Percentiles rank a stretch among this genome's conserved stretches.
Evolutionary conservation across 2,888 invertebrate genomes (phyloP).

Genomic region (Amblyjoppa fuscipennis): DNA sequence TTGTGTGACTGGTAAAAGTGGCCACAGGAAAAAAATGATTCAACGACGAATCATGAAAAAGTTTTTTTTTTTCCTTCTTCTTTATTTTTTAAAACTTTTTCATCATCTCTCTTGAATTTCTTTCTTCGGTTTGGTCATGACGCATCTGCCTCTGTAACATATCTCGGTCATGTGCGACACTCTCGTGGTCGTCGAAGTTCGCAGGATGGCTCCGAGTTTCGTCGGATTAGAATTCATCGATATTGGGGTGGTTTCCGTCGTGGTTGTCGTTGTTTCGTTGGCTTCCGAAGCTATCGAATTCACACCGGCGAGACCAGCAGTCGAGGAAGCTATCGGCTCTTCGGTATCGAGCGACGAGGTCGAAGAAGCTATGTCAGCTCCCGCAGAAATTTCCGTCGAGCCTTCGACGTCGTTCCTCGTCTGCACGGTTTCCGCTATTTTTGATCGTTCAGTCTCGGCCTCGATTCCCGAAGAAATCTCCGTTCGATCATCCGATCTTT

Average conservation of each 20-base stretch:
- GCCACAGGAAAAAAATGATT: conserved; percentile 10
- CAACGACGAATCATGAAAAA: neutral
- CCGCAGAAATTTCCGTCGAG: conserved; percentile 47
- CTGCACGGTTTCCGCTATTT: conserved; percentile 22
- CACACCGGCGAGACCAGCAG: conserved; percentile 2
- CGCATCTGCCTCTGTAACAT: conserved; percentile 94
- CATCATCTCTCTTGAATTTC: conserved; percentile 78
- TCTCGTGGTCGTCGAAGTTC: conserved; percentile 93
- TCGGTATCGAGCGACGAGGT: conserved; percentile 1
- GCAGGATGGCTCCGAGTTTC: conserved; percentile 86
- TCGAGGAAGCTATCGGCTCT: conserved; percentile 2
- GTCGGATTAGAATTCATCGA: conserved; percentile 60
- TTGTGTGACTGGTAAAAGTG: neutral
- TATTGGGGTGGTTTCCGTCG: conserved; percentile 62
- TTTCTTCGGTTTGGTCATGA: conserved; percentile 87
- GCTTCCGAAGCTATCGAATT: conserved; percentile 25
- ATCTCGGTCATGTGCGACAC: conserved; percentile 95
- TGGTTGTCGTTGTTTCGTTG: conserved; percentile 72
- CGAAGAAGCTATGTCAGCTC: conserved; percentile 22
- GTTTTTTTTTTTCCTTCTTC: neutral
- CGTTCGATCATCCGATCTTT: neutral
- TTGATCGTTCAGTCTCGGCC: conserved; percentile 27
- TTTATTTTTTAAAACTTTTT: neutral
- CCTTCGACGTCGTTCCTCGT: conserved; percentile 60
- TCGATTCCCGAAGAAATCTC: conserved; percentile 1